Conservation (phyloP, 2,113 vertebrate species). For the Eptatretus burgeri region DNA sequence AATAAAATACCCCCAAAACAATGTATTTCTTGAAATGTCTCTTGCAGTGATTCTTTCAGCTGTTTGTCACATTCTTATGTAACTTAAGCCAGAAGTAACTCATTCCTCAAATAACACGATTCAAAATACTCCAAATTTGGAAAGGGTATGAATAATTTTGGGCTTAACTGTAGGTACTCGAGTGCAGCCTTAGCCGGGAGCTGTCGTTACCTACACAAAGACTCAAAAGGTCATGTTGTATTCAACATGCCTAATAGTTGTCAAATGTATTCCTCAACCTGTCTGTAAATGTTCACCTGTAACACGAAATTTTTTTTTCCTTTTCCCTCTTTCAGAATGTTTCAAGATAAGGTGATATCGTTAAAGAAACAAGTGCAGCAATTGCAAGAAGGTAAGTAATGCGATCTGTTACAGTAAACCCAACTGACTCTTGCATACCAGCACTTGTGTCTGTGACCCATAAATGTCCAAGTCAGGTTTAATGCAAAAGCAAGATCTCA, state of each 20-base stretch:
- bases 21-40: too few species aligned
- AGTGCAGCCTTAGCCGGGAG: neutral
- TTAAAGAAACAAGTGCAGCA: neutral
- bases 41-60: too few species aligned
- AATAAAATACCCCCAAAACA: too few species aligned
- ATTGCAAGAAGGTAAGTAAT: neutral
- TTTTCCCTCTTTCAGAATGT: neutral
- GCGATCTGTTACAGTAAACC: neutral
- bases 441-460: neutral
- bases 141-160: too few species aligned
- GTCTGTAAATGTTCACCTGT: neutral
- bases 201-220: neutral
- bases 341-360: neutral
- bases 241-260: neutral
- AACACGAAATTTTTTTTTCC: too few species aligned
- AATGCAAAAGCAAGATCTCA: too few species aligned
- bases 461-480: too few species aligned
- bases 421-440: neutral
- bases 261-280: neutral
- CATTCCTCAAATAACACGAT: too few species aligned
- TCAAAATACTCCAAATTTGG: too few species aligned
- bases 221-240: neutral
- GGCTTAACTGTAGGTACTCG: neutral
- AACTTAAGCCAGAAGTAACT: too few species aligned
- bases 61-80: too few species aligned